Conservation (phyloP, 1,140 invertebrate species). For the Dicyema japonicum region DNA sequence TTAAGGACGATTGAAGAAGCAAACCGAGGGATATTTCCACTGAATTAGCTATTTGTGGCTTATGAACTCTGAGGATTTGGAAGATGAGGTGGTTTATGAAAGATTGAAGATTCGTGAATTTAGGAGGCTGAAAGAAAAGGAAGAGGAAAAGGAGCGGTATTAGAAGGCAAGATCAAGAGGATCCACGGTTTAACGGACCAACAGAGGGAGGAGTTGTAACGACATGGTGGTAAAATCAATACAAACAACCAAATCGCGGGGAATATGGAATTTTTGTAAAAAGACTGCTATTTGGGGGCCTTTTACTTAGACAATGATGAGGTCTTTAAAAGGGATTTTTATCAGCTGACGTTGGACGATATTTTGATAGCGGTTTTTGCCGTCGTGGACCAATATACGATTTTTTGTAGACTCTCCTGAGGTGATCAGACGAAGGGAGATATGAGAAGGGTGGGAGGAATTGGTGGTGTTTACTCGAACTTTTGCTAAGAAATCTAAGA, state of each 20-base stretch:
- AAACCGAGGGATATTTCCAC: no score
- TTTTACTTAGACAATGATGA: constrained; percentile 69
- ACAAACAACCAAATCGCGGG: constrained; percentile 82
- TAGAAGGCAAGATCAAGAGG: constrained; percentile 53
- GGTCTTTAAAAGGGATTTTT: constrained; percentile 68
- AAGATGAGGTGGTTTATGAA: constrained; percentile 1
- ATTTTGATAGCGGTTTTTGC: constrained; percentile 85
- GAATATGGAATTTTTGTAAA: constrained; percentile 96
- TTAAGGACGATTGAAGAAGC: not conserved
- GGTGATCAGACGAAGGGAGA: no score
- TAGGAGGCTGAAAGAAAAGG: constrained; percentile 65
- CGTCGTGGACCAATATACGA: constrained; percentile 97
- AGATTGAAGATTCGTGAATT: constrained; percentile 37
- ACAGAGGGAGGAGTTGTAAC: constrained; percentile 41
- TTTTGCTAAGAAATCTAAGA: no score
- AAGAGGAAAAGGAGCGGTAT: constrained; percentile 58
- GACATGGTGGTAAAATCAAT: constrained; percentile 66
- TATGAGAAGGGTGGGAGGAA: no score
- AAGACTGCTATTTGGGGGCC: constrained; percentile 91
- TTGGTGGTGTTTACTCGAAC: no score
- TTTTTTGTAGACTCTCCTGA: no score
- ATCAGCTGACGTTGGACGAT: constrained; percentile 78
- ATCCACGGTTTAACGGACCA: constrained; percentile 78
- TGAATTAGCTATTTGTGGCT: not conserved
- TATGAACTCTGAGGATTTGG: not conserved